phyloP scores from a whole-genome alignment of 2,888 invertebrate genomes.

The Oscheius onirici region DNA sequence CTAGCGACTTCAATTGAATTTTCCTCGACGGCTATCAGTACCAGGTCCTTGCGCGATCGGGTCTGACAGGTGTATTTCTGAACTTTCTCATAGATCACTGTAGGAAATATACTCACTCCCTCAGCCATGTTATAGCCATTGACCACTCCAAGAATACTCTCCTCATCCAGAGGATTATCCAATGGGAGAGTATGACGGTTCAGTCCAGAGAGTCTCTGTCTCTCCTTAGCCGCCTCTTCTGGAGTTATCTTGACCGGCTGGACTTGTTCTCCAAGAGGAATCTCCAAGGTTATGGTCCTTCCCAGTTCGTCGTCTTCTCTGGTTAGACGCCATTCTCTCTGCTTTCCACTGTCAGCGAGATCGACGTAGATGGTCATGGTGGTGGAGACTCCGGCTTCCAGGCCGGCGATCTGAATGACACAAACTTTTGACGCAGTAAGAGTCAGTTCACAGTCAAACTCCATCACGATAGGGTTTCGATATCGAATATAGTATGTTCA shows the following conservation, averaged over 20 bases:
- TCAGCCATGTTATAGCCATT: constrained; percentile 35
- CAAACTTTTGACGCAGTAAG: too few species aligned
- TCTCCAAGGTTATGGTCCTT: constrained; percentile 43
- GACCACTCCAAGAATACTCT: constrained; percentile 24
- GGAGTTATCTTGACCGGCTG: constrained; percentile 47
- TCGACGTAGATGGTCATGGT: constrained; percentile 34
- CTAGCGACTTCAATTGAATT: constrained; percentile 44
- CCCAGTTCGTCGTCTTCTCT: constrained; percentile 35
- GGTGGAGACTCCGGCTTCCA: constrained; percentile 10
- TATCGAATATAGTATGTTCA: too few species aligned
- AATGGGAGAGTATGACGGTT: constrained; percentile 45
- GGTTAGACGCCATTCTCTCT: constrained; percentile 41
- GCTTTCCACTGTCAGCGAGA: constrained; percentile 41
- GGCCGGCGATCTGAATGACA: constrained; percentile 5
- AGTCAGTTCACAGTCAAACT: too few species aligned
- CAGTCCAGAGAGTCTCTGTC: constrained; percentile 45
- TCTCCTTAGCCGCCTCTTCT: constrained; percentile 44
- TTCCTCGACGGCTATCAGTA: constrained; percentile 35
- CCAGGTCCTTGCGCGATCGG: constrained; percentile 51
- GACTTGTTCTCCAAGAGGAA: constrained; percentile 57
- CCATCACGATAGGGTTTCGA: too few species aligned
- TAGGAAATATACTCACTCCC: not conserved
- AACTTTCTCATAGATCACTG: constrained; percentile 8
- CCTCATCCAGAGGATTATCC: constrained; percentile 21
- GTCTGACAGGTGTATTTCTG: constrained; percentile 49